A percentile compares a stretch with the other conserved stretches of the same genome.
These are phyloP conservation scores for Bagarius yarrelli DNA, from an alignment of 2,113 vertebrate species.

Conservation along the genomic window DNA sequence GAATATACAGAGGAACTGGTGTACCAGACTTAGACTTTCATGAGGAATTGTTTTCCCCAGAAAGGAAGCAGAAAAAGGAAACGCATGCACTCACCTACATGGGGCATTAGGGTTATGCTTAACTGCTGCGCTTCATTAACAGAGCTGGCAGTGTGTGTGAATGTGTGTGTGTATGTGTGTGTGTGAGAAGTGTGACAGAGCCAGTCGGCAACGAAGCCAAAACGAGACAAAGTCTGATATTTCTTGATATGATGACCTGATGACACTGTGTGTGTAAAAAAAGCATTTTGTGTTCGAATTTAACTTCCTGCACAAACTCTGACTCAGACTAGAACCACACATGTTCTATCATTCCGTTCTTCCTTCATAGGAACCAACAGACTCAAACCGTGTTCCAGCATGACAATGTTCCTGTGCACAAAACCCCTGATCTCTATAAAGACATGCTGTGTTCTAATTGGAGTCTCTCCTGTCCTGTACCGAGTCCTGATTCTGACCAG, in stretches of 20 bases:
- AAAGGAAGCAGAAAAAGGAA: background rate
- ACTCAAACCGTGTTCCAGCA: no score
- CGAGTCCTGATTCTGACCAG: no score
- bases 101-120: slow-evolving; percentile 40
- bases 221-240: slow-evolving; percentile 46
- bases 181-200: slow-evolving; percentile 33
- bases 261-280: slow-evolving; percentile 24
- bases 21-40: background rate
- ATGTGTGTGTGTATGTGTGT: background rate
- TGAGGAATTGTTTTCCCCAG: background rate
- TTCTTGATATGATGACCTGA: slow-evolving; percentile 38
- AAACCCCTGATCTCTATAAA: no score
- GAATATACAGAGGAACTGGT: background rate
- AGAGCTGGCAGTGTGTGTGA: slow-evolving; percentile 43
- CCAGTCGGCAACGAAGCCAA: slow-evolving; percentile 15
- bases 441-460: no score
- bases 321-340: no score
- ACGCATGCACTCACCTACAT: slow-evolving; percentile 15
- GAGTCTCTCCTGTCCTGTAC: no score
- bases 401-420: no score
- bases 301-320: no score
- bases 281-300: background rate
- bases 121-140: slow-evolving; percentile 51
- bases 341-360: no score
- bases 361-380: no score